Evolutionary conservation across 2,797 vertebrate species (phyloP).

Genomic region (Argyrosomus regius): DNA sequence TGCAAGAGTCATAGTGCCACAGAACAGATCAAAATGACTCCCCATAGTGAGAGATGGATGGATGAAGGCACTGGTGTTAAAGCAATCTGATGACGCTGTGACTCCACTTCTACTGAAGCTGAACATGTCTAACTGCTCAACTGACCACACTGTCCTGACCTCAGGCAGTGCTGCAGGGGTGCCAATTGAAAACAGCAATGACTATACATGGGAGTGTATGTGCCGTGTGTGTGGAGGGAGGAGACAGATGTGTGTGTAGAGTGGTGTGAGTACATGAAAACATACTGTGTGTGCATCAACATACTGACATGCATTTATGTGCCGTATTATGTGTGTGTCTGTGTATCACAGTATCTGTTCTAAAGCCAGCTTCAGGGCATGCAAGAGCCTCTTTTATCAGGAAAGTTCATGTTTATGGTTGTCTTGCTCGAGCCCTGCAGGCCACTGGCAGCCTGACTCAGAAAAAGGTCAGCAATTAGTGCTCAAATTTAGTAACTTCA

Average conservation of each 20-base stretch:
- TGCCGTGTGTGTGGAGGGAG: constrained; percentile 15
- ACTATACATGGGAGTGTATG: constrained; percentile 47
- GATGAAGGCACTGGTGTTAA: constrained; percentile 17
- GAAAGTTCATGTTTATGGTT: constrained; percentile 52
- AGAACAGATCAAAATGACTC: constrained; percentile 11
- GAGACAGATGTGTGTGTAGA: constrained; percentile 2
- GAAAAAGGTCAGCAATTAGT: constrained; percentile 79
- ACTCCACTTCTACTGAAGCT: constrained; percentile 22
- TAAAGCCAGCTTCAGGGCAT: constrained; percentile 54
- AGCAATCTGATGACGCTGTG: constrained; percentile 19
- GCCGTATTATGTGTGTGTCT: constrained; percentile 4
- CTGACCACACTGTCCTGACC: constrained; percentile 62
- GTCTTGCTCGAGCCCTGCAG: constrained; percentile 45
- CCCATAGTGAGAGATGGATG: neutral
- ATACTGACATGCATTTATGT: constrained; percentile 4
- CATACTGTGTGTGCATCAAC: neutral
- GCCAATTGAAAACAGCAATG: constrained; percentile 30
- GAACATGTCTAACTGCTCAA: constrained; percentile 51
- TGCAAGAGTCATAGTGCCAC: neutral
- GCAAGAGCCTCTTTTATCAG: constrained; percentile 49
- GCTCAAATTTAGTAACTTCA: constrained; percentile 42
- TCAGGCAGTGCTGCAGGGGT: constrained; percentile 56
- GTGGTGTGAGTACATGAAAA: neutral
- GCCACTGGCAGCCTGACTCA: constrained; percentile 66
- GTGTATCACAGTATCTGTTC: constrained; percentile 38